A percentile compares a stretch with the other conserved stretches of the same genome.
Conservation (phyloP, 2,797 vertebrate genomes). For the Bradypodion pumilum region DNA sequence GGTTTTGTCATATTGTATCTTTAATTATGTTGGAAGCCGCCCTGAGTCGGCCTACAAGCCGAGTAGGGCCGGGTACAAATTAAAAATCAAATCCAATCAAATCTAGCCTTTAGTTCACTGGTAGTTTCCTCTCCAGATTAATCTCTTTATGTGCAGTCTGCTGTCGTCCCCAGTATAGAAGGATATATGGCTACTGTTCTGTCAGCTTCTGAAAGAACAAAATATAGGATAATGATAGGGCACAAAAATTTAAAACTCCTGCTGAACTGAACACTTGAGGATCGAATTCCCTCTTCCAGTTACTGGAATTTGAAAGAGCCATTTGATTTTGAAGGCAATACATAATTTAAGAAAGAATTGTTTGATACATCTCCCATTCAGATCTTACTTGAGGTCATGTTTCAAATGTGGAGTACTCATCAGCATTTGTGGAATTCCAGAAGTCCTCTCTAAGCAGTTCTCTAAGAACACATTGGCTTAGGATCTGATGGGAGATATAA, state of each 20-base stretch:
- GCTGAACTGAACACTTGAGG: not conserved
- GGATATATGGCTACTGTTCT: not conserved
- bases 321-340: conserved; percentile 7
- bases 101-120: not conserved
- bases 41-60: too few species aligned
- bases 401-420: conserved; percentile 35
- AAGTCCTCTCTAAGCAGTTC: not conserved
- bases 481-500: conserved; percentile 47
- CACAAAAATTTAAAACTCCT: fast-evolving
- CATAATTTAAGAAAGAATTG: conserved; percentile 17
- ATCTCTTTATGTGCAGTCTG: not conserved
- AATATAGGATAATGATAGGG: not conserved
- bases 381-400: not conserved
- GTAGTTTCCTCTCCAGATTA: not conserved
- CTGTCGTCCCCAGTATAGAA: not conserved
- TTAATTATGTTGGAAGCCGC: too few species aligned
- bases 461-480: conserved; percentile 10
- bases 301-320: not conserved
- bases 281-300: not conserved
- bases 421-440: conserved; percentile 26
- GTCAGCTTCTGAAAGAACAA: not conserved
- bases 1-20: too few species aligned
- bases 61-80: too few species aligned
- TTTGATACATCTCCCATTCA: not conserved
- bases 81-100: too few species aligned